Base-by-base conservation (phyloP, 2,888 invertebrate species). In the Isoperla grammatica region DNA sequence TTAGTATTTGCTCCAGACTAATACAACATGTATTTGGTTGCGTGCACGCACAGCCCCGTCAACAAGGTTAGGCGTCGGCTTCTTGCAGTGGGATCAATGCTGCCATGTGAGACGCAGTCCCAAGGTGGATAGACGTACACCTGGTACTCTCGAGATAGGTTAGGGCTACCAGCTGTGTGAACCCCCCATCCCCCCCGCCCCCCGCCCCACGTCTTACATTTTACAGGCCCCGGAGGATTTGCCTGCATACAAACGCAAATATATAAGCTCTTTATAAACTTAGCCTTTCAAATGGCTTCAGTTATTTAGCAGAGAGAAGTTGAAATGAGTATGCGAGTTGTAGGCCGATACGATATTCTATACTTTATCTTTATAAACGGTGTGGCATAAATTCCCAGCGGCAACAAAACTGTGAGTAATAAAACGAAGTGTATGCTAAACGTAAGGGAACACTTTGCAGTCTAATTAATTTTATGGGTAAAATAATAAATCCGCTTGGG, bases 401-500 rank as follows among this genome's bases (percentile, higher is more conserved):
- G 12, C n/a, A 22, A 22, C 42, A 22, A 46, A 46, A 46, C 46
- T 46, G 22, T n/a, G 20, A 46, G 46, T 46, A 19, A 19, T 46
- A 46, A 46, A 46, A 46, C 46, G 46, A 22, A 46, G 46, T 22
- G 46, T 19, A 46, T 46, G 17, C 22, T 22, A 19, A 46, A 46
- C 46, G 46, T 11, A 9, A 17, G 46, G 20, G 46, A 46, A 20
- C 46, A 22, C 20, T 46, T 46, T 22, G 17, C 22, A 46, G 46
- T 35, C 29, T 50, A 50, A 50, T 50, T 50, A 50, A 23, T 22
- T 50, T 50, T 50, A 50, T 50, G 35, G 49, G 29, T 35, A 23
- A 50, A 50, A 50, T 50, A 50, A 50, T 50, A 50, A 50, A 50
- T 50, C 35, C 35, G 15, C 13, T 22, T 15, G 22, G 48, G 23